Percentiles rank a stretch among this genome's conserved stretches.
Evolutionary conservation across 1,140 invertebrate genomes (phyloP).

Genomic region (Dinoponera quadriceps): DNA sequence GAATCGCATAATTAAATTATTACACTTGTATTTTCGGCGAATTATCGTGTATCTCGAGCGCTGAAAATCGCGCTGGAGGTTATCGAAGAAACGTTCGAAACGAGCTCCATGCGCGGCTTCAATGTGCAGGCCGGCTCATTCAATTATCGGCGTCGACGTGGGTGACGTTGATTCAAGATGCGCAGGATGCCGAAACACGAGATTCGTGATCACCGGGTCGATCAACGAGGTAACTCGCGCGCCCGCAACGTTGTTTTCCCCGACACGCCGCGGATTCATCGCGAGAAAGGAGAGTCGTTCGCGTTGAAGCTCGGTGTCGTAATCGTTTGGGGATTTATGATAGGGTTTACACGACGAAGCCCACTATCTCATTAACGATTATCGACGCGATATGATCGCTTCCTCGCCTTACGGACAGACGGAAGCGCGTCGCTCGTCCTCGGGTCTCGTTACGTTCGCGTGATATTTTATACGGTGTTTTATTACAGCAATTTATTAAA

Average conservation of each 20-base stretch:
- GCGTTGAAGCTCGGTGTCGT: constrained; percentile 45
- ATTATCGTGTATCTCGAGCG: neutral
- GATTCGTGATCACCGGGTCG: constrained; percentile 49
- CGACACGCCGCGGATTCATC: constrained; percentile 43
- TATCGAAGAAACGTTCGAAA: constrained; percentile 23
- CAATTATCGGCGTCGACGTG: constrained; percentile 61
- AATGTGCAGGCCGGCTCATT: constrained; percentile 15
- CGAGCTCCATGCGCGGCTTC: neutral
- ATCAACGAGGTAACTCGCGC: constrained; percentile 63
- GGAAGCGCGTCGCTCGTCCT: neutral
- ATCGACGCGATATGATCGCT: constrained; percentile 49
- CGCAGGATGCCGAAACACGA: constrained; percentile 8
- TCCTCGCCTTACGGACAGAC: neutral
- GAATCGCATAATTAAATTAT: neutral
- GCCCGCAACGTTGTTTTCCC: constrained; percentile 49
- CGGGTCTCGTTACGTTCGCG: neutral
- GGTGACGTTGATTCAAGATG: constrained; percentile 43
- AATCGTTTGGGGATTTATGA: constrained; percentile 46
- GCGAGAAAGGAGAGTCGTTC: constrained; percentile 37
- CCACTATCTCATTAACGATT: constrained; percentile 62
- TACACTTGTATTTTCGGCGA: too few species aligned
- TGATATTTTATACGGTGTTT: neutral
- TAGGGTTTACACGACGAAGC: neutral
- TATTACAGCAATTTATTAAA: neutral
- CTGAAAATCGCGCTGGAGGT: neutral